Conservation (phyloP, 2,113 vertebrate genomes). For the Melospiza georgiana region DNA sequence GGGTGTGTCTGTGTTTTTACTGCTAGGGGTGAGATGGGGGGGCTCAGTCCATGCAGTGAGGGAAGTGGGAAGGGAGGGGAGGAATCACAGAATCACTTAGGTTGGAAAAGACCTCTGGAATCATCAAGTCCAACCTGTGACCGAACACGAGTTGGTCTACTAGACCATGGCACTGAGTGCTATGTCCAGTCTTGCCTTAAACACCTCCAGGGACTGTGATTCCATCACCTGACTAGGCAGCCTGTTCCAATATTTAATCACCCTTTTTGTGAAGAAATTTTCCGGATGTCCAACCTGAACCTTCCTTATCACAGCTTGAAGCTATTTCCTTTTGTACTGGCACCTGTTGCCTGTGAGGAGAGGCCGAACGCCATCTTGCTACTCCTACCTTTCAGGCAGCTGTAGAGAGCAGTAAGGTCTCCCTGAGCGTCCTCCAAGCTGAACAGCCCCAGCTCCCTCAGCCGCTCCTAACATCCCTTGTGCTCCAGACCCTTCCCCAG, state of each 20-base stretch:
- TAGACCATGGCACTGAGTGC: background rate
- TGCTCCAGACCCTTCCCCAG: background rate
- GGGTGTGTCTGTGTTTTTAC: no score
- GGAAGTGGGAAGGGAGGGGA: background rate
- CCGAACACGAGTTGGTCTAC: background rate
- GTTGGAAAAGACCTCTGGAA: background rate
- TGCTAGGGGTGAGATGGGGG: no score
- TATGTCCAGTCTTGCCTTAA: background rate
- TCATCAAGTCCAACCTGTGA: background rate
- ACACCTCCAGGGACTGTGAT: background rate
- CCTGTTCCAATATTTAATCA: background rate
- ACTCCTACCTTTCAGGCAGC: no score
- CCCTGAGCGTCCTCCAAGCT: no score
- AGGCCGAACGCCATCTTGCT: background rate
- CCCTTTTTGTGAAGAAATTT: background rate
- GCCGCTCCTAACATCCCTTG: background rate
- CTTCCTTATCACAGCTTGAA: background rate
- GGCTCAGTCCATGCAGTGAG: fast-evolving
- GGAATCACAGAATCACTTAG: background rate
- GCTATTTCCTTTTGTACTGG: background rate
- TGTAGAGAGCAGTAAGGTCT: background rate
- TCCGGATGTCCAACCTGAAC: background rate
- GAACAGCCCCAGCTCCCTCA: background rate
- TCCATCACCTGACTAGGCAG: background rate
- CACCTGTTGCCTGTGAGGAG: background rate